Percentiles rank a stretch among this genome's conserved stretches.
Conservation (phyloP, 2,888 invertebrate species). For the Ophion obscuratus region DNA sequence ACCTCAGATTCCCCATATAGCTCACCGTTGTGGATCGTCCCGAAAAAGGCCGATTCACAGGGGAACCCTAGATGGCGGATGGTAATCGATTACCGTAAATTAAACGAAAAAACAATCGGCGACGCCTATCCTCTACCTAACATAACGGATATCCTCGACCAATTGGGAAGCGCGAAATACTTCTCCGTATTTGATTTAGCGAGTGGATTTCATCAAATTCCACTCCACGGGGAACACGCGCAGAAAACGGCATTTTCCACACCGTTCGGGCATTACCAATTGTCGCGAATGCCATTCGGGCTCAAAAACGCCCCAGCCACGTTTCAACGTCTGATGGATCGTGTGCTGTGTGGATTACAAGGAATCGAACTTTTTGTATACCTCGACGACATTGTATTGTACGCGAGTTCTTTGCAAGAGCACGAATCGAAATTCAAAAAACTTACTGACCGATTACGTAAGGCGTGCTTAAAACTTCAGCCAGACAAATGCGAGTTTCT, state of each 20-base stretch:
- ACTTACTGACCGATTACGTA: neutral
- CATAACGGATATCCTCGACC: conserved; percentile 29
- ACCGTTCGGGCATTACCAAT: conserved; percentile 35
- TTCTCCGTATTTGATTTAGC: conserved; percentile 42
- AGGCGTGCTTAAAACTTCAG: conserved; percentile 2
- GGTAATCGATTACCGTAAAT: conserved; percentile 12
- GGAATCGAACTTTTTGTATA: conserved; percentile 67
- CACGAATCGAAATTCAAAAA: neutral
- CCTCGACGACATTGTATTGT: conserved; percentile 72
- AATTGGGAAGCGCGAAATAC: conserved; percentile 34
- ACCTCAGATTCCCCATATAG: conserved; percentile 43
- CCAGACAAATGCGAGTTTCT: conserved; percentile 39
- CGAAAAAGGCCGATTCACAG: conserved; percentile 71
- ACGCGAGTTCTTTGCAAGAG: conserved; percentile 3
- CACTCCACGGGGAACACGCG: neutral
- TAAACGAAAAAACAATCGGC: conserved; percentile 21
- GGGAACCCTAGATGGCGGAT: conserved; percentile 48
- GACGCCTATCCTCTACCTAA: conserved; percentile 11
- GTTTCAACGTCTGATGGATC: conserved; percentile 47
- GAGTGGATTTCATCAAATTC: conserved; percentile 39
- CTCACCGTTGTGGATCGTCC: conserved; percentile 68
- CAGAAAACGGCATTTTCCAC: conserved; percentile 40
- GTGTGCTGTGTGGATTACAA: conserved; percentile 37
- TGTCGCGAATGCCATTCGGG: neutral
- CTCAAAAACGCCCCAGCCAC: too few relatives aligned